Evolutionary conservation across 1,140 invertebrate genomes (phyloP).

Genomic region (Heliconius hermathena): DNA sequence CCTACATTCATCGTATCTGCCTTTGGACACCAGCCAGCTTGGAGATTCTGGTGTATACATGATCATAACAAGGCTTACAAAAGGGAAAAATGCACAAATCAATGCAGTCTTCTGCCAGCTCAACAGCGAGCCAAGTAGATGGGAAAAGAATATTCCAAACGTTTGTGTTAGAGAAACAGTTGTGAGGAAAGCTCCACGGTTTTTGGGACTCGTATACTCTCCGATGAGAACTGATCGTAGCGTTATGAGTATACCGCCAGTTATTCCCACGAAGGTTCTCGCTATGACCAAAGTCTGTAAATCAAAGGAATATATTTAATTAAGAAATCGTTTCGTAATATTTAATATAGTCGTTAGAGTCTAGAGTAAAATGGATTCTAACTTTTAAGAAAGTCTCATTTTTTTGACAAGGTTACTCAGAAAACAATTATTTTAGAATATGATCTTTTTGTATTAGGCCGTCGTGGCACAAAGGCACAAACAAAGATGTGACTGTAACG

Average conservation of each 20-base stretch:
- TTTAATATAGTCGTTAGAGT: too few species aligned
- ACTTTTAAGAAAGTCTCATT: too few species aligned
- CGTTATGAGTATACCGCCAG: constrained; percentile 55
- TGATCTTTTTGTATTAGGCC: too few species aligned
- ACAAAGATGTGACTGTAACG: too few species aligned
- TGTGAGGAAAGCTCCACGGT: constrained; percentile 82
- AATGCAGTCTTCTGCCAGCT: constrained; percentile 81
- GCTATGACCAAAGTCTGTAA: constrained; percentile 52
- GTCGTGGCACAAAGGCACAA: too few species aligned
- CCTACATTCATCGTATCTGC: constrained; percentile 72
- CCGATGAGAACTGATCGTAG: constrained; percentile 63
- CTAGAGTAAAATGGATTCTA: too few species aligned
- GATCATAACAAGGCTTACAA: constrained; percentile 73
- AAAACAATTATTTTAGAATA: too few species aligned
- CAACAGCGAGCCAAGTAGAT: constrained; percentile 82
- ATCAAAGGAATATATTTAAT: constrained; percentile 5
- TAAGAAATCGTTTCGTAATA: neutral
- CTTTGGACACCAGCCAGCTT: constrained; percentile 83
- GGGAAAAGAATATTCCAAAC: constrained; percentile 80
- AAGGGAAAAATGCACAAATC: constrained; percentile 72
- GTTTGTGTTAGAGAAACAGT: constrained; percentile 76
- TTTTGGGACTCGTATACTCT: constrained; percentile 74
- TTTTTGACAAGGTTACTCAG: too few species aligned
- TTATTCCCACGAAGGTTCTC: constrained; percentile 57
- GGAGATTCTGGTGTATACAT: constrained; percentile 86